Conservation (phyloP, 2,888 invertebrate species). For the Limnephilus auricula region DNA sequence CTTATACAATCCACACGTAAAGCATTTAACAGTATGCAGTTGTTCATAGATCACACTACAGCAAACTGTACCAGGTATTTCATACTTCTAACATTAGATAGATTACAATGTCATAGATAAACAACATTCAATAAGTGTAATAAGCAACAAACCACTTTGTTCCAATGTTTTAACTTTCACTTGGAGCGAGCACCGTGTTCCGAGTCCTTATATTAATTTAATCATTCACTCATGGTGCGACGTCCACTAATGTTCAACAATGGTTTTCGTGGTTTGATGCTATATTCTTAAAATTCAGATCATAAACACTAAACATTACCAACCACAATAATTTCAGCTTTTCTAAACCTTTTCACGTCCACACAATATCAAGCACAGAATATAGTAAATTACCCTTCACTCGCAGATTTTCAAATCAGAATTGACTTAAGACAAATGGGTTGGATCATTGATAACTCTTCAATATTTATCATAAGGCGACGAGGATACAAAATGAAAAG, state of each 20-base stretch:
- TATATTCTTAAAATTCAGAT: constrained; percentile 22
- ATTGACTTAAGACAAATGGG: neutral
- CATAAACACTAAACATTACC: constrained; percentile 35
- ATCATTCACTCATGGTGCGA: neutral
- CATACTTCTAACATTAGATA: constrained; percentile 43
- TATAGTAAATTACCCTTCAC: constrained; percentile 16
- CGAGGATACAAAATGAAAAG: neutral
- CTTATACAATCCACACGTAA: constrained; percentile 12
- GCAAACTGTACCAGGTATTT: constrained; percentile 10
- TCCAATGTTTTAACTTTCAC: neutral
- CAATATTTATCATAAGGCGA: neutral
- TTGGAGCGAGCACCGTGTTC: neutral
- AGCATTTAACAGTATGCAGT: constrained; percentile 5
- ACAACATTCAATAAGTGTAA: constrained; percentile 41
- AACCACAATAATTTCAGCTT: neutral
- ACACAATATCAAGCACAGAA: constrained; percentile 28
- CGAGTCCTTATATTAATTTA: neutral
- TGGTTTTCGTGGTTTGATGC: constrained; percentile 12
- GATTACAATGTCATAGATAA: constrained; percentile 41
- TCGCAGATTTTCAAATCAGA: constrained; percentile 12
- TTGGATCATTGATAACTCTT: neutral
- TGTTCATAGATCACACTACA: constrained; percentile 21
- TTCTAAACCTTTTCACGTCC: constrained; percentile 17
- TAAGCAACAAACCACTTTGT: constrained; percentile 15
- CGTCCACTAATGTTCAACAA: constrained; percentile 14